Evolutionary conservation across 2,888 invertebrate genomes (phyloP), one percentile per base, ranked within the genome.

Genomic region (Onchidella celtica): DNA sequence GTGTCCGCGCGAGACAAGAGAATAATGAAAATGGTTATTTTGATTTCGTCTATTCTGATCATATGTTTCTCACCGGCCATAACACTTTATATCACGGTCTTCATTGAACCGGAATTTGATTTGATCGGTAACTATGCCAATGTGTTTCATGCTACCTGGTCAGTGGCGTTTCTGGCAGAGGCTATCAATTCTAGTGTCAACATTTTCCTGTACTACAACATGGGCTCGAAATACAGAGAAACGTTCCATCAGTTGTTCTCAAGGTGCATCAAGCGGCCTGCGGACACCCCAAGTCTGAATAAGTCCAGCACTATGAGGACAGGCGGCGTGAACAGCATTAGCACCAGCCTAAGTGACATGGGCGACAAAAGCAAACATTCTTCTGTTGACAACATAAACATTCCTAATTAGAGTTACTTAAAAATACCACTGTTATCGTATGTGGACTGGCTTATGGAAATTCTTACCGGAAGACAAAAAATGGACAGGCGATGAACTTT

Each of bases 61-160:
- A 17, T 73, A n/a, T 73, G 73, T 21, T 73, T 59, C 17, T 34
- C 38, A 3, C 73, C 73, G 1, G 32, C 59, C 27, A 36, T 38
- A 11, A 27, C 17, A 1, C 1, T 59, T 29, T 59, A 24, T 36
- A 14, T 36, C 9, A 36, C 34, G 3, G 17, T 73, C 0, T 59
- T 36, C n/a, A 4, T 17, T 6, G 57, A 55, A 0, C 61, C 73
- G 0, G 73, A 40, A 4, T 59, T 73, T n/a, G 27, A 27, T 11
- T 24, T 73, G n/a, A 38, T 27, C 14, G 73, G 73, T 4, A 57
- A 3, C 32, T 36, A 59, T 14, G 2, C 6, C 32, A 61, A 32
- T 11, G 38, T 73, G 2, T 73, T 73, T n/a, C n/a, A 59, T 21
- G 34, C 27, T n/a, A 38, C 27, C 32, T 73, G 34, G 34, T 57